phyloP scores from a whole-genome alignment of 2,113 vertebrate species.

The Anguilla rostrata region DNA sequence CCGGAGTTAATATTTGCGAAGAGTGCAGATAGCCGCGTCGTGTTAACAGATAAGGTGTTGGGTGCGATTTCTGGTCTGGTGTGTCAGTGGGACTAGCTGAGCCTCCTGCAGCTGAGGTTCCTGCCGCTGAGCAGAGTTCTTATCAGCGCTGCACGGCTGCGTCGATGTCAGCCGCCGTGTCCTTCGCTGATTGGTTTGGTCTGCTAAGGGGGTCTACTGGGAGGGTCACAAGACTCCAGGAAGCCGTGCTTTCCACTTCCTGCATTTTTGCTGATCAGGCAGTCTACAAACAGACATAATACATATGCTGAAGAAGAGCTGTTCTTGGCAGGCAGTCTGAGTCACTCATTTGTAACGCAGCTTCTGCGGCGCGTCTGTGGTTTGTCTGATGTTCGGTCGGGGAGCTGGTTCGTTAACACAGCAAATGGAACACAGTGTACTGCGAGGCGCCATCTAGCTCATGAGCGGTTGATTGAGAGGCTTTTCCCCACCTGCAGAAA shows the following conservation, averaged over 20 bases:
- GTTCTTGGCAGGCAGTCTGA: constrained; percentile 2
- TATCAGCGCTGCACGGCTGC: background rate
- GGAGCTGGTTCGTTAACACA: background rate
- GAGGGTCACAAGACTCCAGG: constrained; percentile 5
- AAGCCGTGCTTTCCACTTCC: constrained; percentile 42
- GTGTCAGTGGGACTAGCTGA: background rate
- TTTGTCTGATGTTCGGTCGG: background rate
- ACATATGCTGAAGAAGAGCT: constrained; percentile 22
- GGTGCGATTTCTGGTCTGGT: constrained; percentile 51
- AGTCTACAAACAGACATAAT: constrained; percentile 12
- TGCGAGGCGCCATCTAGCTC: background rate
- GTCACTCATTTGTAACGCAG: constrained; percentile 4
- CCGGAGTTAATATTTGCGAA: background rate
- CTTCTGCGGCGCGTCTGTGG: background rate
- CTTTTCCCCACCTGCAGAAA: background rate
- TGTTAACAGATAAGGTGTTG: constrained; percentile 34
- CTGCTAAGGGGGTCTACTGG: background rate
- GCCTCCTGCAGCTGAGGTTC: constrained; percentile 3
- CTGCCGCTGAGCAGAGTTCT: background rate
- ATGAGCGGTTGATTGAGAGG: background rate
- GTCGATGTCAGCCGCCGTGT: background rate
- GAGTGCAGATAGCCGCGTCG: constrained; percentile 27
- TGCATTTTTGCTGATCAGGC: constrained; percentile 31
- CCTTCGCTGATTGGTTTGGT: background rate
- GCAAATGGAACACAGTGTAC: background rate